A percentile compares a stretch with the other conserved stretches of the same genome.
Conservation (phyloP, 1,140 invertebrate species). For the Nebria ingens region DNA sequence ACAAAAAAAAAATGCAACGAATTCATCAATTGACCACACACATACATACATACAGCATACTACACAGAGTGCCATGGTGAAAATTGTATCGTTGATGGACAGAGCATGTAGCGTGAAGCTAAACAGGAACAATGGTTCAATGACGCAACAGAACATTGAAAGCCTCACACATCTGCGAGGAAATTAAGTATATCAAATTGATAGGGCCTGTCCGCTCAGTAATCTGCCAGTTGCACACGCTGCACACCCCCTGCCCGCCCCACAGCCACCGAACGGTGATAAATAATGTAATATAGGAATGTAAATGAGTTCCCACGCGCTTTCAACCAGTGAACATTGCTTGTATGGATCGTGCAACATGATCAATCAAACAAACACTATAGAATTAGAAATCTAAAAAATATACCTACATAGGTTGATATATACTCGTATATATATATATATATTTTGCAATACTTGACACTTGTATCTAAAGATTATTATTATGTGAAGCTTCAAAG, state of each 20-base stretch:
- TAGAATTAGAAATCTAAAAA: too few species aligned
- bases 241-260: not conserved
- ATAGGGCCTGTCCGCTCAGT: constrained; percentile 1
- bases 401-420: too few species aligned
- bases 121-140: not conserved
- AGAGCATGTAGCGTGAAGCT: not conserved
- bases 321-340: too few species aligned
- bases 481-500: too few species aligned
- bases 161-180: not conserved
- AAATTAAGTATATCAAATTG: constrained; percentile 10
- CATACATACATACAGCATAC: not conserved
- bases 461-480: too few species aligned
- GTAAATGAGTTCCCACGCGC: constrained; percentile 6
- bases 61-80: too few species aligned
- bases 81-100: too few species aligned
- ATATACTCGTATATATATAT: too few species aligned
- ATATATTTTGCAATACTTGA: too few species aligned
- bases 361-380: too few species aligned
- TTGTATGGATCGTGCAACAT: too few species aligned
- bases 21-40: not conserved
- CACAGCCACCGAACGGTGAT: not conserved
- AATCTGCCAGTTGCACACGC: constrained; percentile 5
- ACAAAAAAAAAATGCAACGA: too few species aligned
- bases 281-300: constrained; percentile 9
- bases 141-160: constrained; percentile 7